Base-by-base conservation (phyloP, 2,797 vertebrate species). In the Lophius americanus region DNA sequence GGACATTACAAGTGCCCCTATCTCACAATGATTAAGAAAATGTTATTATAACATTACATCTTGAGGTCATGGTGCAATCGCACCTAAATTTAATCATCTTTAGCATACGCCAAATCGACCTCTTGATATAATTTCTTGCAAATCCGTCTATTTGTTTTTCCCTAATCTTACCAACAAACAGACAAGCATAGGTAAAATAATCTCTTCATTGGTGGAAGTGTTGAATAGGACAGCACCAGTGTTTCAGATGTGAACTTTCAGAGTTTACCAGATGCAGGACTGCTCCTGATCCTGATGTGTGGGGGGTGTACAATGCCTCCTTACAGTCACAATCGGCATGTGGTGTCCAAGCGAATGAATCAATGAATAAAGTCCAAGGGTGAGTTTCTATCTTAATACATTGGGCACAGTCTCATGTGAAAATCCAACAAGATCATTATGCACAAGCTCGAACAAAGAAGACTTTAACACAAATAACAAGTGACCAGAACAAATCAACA, bases 391-490 rank as follows among this genome's bases (percentile, higher is more conserved):
- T 64, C 63, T 50, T 53, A 44, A 66, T 55, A 43, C 51, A 67
- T 51, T 14, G 39, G 32, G 9, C 33, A 7, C 35, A 38, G 13
- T 64, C 36, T 75, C 43, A 56, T 70, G 56, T 35, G 38, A 60
- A 70, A 77, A 69, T 9, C 50, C 60, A 51, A 56, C 51, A 33
- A 51, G 36, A 66, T 68, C 54, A 53, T 73, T 59, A 60, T 60
- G 65, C 54, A 4, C 52, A 46, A 35, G 42, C 74, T 75, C 36
- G 39, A 84, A 88, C 82, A 87, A 42, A 87, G 63, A 23, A 60
- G 80, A 33, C 67, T 65, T 67, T 73, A 75, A 79, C 68, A 85
- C 51, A 60, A 68, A 67, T 64, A 73, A 83, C 75, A 84, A 84
- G 56, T 50, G 68, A 58, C 71, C 14, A 47, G 67, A 38, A 60